These are phyloP conservation scores for Sebastes miniatus DNA, from an alignment of 2,797 vertebrate species.

Conservation along the genomic window DNA sequence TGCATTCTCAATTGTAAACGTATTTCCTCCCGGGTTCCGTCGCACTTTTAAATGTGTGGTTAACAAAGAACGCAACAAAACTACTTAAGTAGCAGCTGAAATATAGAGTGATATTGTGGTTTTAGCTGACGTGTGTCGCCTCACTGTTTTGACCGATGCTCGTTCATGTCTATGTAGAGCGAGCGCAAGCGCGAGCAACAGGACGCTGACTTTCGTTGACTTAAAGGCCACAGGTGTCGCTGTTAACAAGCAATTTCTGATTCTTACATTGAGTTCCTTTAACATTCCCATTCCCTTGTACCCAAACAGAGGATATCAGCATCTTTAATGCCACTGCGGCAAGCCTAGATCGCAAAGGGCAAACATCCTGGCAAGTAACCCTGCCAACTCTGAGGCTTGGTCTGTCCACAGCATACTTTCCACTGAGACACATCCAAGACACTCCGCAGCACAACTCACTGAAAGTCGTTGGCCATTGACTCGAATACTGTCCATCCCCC, in stretches of 20 bases:
- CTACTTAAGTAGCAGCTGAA: not conserved
- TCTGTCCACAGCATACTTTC: conserved; percentile 47
- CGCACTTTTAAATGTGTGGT: not conserved
- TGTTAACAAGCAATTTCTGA: too few relatives aligned
- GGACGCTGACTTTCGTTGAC: too few relatives aligned
- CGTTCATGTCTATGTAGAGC: too few relatives aligned
- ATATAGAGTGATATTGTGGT: too few relatives aligned
- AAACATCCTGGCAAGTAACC: conserved; percentile 26
- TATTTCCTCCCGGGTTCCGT: too few relatives aligned
- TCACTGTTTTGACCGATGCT: too few relatives aligned
- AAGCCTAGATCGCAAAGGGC: conserved; percentile 22
- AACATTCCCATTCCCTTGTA: not conserved
- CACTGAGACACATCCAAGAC: conserved; percentile 31
- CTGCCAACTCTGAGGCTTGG: not conserved
- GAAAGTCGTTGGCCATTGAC: not conserved
- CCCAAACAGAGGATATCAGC: conserved; percentile 13
- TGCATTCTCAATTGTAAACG: too few relatives aligned
- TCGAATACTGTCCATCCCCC: conserved; percentile 3
- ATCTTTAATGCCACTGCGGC: conserved; percentile 30
- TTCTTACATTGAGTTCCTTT: too few relatives aligned
- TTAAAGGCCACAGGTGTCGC: too few relatives aligned
- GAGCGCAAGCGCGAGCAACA: too few relatives aligned
- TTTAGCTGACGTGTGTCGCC: too few relatives aligned
- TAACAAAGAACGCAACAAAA: not conserved
- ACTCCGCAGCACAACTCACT: not conserved